Evolutionary conservation across 2,797 vertebrate species (phyloP), one percentile per base, ranked within the genome.

Genomic region (Epinephelus malabaricus): DNA sequence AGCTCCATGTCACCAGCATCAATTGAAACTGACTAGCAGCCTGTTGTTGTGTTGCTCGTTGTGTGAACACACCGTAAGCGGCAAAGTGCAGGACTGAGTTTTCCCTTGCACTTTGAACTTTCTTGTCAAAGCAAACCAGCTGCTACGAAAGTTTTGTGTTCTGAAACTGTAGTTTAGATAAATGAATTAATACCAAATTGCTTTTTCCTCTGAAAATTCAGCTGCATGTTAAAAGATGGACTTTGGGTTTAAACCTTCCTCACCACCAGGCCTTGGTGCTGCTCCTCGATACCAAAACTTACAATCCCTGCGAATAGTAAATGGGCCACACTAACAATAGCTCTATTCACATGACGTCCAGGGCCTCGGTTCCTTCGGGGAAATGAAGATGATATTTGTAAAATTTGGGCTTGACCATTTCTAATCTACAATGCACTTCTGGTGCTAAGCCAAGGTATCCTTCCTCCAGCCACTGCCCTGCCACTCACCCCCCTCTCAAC

Each of bases 371-470:
- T 79, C 49, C 78, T 73, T 75, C 47, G 21, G 63, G 75, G 58
- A 83, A 66, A 78, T 59, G 50, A 81, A 79, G 49, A 78, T 84
- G 67, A 91, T 86, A 79, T 88, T 84, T 89, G 76, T 76, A 60
- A 88, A 82, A 73, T 85, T 50, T 71, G 61, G 66, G 51, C 67
- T 34, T 50, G 56, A 76, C 72, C 73, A 80, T 72, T 82, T 86
- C 75, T 74, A 87, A 88, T 88, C 62, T 72, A 85, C 77, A 71
- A 82, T 73, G 80, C 73, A 69, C 50, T 69, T 66, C 43, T 88
- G 76, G 62, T 81, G 54, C 25, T 23, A n/a, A 72, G 75, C 84
- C 76, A 81, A 80, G 59, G 47, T 85, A 43, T 69, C 68, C 53
- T 55, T 83, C 64, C 62, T 73, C 70, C 60, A 76, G 65, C 69